A percentile compares a stretch with the other conserved stretches of the same genome.
Evolutionary conservation across 2,113 vertebrate species (phyloP).

Genomic region (Panurus biarmicus): DNA sequence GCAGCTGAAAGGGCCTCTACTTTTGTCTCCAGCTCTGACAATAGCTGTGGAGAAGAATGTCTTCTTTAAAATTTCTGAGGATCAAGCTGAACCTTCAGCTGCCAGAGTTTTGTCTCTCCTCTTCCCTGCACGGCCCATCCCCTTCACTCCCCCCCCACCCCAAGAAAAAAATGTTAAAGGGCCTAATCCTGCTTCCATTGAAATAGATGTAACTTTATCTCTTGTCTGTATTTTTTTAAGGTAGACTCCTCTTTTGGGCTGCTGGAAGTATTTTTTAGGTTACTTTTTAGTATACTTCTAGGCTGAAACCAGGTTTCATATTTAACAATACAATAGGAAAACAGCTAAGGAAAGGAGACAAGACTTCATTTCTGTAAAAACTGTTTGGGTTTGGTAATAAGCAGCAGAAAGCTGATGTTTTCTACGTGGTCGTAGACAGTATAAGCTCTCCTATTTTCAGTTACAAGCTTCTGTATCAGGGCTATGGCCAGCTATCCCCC

Average conservation of each 20-base stretch:
- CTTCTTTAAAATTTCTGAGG: constrained; percentile 57
- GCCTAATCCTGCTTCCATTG: background rate
- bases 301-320: background rate
- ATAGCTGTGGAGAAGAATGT: constrained; percentile 54
- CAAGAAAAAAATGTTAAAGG: background rate
- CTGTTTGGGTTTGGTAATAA: background rate
- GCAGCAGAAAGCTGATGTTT: background rate
- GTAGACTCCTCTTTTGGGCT: background rate
- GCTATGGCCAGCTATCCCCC: background rate
- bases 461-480: background rate
- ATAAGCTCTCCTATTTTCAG: background rate
- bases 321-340: background rate
- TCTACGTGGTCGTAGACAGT: background rate
- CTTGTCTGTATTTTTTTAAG: background rate
- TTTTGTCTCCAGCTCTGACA: constrained; percentile 55
- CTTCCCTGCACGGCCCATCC: background rate
- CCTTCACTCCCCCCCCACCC: background rate
- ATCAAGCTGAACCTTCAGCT: constrained; percentile 56
- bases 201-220: background rate
- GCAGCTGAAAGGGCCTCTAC: constrained; percentile 48
- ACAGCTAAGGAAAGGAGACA: background rate
- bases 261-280: background rate
- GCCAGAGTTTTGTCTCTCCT: background rate
- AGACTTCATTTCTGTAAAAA: background rate
- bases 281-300: background rate